A percentile compares a stretch with the other conserved stretches of the same genome.
These are phyloP conservation scores for Oceanites oceanicus DNA, from an alignment of 2,113 vertebrate species.

Conservation along the genomic window DNA sequence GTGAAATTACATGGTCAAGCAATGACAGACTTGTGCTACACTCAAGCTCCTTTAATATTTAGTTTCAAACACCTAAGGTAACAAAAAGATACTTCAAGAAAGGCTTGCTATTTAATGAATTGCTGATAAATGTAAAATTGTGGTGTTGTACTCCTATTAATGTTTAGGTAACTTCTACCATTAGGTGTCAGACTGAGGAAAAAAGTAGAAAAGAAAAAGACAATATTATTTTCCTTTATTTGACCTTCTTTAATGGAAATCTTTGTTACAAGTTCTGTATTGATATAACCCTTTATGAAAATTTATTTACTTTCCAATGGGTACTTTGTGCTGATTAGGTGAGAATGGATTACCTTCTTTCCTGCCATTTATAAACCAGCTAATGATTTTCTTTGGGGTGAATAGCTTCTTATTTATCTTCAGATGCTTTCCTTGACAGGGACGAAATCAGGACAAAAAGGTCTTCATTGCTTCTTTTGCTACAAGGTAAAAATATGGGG, in stretches of 20 bases:
- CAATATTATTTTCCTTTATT: not conserved
- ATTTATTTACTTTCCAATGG: slow-evolving; percentile 42
- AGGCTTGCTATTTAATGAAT: not conserved
- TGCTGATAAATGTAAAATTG: not conserved
- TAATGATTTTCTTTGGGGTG: slow-evolving; percentile 36
- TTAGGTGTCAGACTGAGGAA: not conserved
- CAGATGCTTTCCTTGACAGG: not conserved
- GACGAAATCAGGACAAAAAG: slow-evolving; percentile 4
- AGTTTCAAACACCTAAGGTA: not conserved
- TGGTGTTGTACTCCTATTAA: not conserved
- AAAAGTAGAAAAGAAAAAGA: not conserved
- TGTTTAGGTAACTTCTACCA: not conserved
- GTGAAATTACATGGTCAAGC: slow-evolving; percentile 46
- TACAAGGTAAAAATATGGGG: not conserved
- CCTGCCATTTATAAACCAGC: slow-evolving; percentile 14
- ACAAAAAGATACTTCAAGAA: not conserved
- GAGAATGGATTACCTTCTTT: slow-evolving; percentile 6
- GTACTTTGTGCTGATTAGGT: slow-evolving; percentile 11
- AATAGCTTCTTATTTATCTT: slow-evolving; percentile 37
- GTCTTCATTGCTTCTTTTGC: not conserved
- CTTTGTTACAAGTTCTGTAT: not conserved
- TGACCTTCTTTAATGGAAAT: slow-evolving; percentile 14
- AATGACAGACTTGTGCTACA: not conserved
- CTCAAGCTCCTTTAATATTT: not conserved
- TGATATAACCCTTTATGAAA: slow-evolving; percentile 37